Conservation (phyloP, 2,113 vertebrate genomes). For the Dipodomys stephensi region DNA sequence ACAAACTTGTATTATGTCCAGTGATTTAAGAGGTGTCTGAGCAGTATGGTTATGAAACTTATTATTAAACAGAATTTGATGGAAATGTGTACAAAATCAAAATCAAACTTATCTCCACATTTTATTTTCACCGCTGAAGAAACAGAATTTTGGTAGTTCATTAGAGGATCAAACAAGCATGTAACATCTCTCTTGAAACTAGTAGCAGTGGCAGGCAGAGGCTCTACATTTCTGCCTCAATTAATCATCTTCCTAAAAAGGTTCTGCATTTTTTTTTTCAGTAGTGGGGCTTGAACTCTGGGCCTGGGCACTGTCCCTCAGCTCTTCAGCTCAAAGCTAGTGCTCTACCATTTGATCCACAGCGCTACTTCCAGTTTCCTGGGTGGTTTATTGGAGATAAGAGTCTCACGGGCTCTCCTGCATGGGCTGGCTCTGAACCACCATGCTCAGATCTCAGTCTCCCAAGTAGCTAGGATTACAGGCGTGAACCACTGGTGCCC, state of each 20-base stretch:
- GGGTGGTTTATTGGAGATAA: too few species aligned
- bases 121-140: not conserved
- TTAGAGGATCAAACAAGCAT: not conserved
- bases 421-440: too few species aligned
- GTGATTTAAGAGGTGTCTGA: constrained; percentile 38
- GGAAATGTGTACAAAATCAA: not conserved
- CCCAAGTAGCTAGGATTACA: too few species aligned
- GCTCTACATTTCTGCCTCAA: not conserved
- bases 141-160: not conserved
- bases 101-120: not conserved
- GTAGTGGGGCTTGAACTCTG: too few species aligned
- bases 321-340: too few species aligned
- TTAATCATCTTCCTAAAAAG: not conserved
- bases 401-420: too few species aligned
- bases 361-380: too few species aligned
- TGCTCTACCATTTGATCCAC: too few species aligned
- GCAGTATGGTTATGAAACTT: not conserved
- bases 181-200: not conserved
- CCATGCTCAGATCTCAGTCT: too few species aligned
- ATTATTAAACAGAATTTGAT: not conserved
- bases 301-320: too few species aligned
- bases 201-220: not conserved
- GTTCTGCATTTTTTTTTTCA: not conserved
- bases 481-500: too few species aligned
- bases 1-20: not conserved